Percentiles rank a stretch among this genome's conserved stretches.
Evolutionary conservation across 2,113 vertebrate genomes (phyloP).

Genomic region (Rissa tridactyla): DNA sequence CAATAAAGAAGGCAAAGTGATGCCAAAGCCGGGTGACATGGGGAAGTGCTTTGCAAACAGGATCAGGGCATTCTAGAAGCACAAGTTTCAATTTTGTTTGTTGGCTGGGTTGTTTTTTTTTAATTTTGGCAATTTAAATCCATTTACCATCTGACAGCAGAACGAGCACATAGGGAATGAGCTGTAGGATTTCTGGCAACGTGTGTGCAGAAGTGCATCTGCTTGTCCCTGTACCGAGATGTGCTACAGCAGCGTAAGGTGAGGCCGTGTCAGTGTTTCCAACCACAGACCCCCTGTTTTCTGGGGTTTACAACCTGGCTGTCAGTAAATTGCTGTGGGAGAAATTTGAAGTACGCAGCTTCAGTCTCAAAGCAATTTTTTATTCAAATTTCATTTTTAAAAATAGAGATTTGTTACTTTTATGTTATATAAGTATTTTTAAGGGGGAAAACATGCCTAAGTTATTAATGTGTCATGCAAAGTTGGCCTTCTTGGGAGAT

Average conservation of each 20-base stretch:
- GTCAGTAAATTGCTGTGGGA: not conserved
- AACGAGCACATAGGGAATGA: not conserved
- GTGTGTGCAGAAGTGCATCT: not conserved
- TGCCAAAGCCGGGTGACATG: not conserved
- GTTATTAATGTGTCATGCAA: not conserved
- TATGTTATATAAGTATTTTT: constrained; percentile 12
- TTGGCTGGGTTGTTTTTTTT: too few relatives aligned
- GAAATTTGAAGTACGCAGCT: not conserved
- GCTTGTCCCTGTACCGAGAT: not conserved
- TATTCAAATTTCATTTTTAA: not conserved
- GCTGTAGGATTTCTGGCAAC: not conserved
- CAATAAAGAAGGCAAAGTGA: not conserved
- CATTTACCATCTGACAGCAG: not conserved
- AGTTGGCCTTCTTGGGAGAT: constrained; percentile 1
- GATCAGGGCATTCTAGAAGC: constrained; percentile 18
- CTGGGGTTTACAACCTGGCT: not conserved
- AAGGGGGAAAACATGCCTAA: not conserved
- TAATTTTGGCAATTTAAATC: not conserved
- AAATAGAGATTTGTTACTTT: not conserved
- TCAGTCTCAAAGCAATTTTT: not conserved
- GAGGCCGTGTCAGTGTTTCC: not conserved
- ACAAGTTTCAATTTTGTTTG: not conserved
- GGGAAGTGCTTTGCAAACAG: not conserved
- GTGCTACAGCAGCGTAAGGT: not conserved
- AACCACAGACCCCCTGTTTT: not conserved